A percentile compares a stretch with the other conserved stretches of the same genome.
These are phyloP conservation scores for Carollia perspicillata DNA, from an alignment of 2,113 vertebrate genomes.

Conservation along the genomic window DNA sequence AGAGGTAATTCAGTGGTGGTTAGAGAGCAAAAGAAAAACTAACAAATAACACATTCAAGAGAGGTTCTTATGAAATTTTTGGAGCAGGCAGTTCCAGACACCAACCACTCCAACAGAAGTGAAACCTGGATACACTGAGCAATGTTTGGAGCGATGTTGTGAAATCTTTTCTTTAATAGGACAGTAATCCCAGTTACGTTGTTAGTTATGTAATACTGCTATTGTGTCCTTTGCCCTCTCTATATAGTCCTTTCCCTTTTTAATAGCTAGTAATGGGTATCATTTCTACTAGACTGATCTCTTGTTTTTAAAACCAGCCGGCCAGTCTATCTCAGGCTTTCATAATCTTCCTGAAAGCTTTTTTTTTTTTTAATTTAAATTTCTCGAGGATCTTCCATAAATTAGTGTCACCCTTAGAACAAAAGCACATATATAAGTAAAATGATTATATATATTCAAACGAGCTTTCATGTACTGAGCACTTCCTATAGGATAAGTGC, in stretches of 20 bases:
- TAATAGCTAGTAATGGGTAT: neutral
- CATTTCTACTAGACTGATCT: neutral
- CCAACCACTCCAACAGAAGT: fast-evolving
- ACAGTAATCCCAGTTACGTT: neutral
- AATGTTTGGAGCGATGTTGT: neutral
- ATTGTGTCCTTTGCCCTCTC: neutral
- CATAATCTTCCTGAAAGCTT: neutral
- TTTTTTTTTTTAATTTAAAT: neutral
- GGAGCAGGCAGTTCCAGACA: constrained; percentile 28
- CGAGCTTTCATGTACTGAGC: neutral
- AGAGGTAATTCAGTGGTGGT: constrained; percentile 7
- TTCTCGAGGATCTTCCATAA: neutral
- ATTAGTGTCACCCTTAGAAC: neutral
- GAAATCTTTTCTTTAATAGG: neutral
- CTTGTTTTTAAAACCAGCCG: neutral
- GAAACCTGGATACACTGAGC: neutral
- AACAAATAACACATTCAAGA: neutral
- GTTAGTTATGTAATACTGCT: neutral
- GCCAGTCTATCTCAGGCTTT: neutral
- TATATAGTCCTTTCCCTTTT: neutral
- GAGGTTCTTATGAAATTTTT: constrained; percentile 8
- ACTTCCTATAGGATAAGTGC: neutral
- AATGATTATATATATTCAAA: constrained; percentile 25
- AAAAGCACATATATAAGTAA: neutral
- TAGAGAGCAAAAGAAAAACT: constrained; percentile 8